Base-by-base conservation (phyloP, 1,140 invertebrate genomes). In the Apocrypta bakeri region DNA sequence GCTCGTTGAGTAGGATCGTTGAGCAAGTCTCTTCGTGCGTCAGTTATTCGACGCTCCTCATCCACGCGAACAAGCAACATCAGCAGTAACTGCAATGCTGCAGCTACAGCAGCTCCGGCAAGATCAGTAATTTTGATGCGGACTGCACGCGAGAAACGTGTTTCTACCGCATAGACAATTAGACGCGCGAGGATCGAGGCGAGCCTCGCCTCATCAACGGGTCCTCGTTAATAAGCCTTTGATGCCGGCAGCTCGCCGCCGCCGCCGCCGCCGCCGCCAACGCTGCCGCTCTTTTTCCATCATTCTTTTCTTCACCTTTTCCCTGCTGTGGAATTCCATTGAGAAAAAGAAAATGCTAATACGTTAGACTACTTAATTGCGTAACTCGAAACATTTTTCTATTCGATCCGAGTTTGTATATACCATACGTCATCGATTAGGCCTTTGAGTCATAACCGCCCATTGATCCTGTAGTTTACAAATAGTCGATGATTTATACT, bases 121-220 rank as follows among this genome's bases (percentile, higher is more conserved):
- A 85, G 87, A 88, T 90, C 87, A 86, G 85, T 87, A 89, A 90
- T 90, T 90, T 88, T 82, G 86, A 88, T 78, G 33, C 6, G 69
- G 33, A 21, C 31, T 72, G 85, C 90, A 90, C 90, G 89, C 90
- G 88, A 90, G 88, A 86, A 87, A 89, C 88, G 86, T 87, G 88
- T 88, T 88, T 88, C 85, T 84, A 85, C 83, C 69, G 79, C 78
- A 85, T 77, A 81, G 76, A 86, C 85, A 87, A 87, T 88, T 88
- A 88, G 86, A 72, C 29, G 73, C 25, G 72, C n/a, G 42, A 25
- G 63, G 71, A 79, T 74, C 71, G 61, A 78, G 27, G 82, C 63
- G 77, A 27, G 82, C 66, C 69, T 71, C 80, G 78, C 79, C 83
- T 81, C 86, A 87, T 87, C 86, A 85, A 83, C 84, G 81, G 84